Evolutionary conservation across 2,888 invertebrate genomes (phyloP), one percentile per base, ranked within the genome.

Genomic region (Eudemis profundana): DNA sequence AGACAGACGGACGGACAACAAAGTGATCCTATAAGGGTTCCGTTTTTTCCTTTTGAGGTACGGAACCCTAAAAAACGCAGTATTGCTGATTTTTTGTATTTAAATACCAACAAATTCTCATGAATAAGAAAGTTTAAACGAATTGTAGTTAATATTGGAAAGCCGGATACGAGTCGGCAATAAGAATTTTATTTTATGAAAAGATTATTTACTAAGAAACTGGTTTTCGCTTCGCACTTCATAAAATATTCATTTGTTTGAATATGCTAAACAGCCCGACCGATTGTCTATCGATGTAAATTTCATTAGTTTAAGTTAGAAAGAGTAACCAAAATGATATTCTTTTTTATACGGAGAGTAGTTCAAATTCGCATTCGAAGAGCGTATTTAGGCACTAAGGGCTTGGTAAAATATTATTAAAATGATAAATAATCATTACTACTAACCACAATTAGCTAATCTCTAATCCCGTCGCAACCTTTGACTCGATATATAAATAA

Each of bases 171-270:
- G 33, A 36, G 21, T 17, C 2, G 12, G 2, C 19, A n/a, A 8
- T n/a, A 21, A 38, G 14, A 51, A 36, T 36, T 23, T 36, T 46
- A 47, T 59, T 15, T 36, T 10, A 44, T 44, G 42, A 36, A 36
- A 12, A 15, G 21, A 19, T n/a, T 4, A 15, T 19, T 42, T 4
- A 12, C 15, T 38, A 14, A 21, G 38, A 46, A 21, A 14, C 3
- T 33, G 44, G 14, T 33, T 57, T 57, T 33, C 33, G 19, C 8
- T 29, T 46, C 33, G 46, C 17, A 36, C 19, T 57, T 46, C 44
- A 57, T 57, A 33, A 44, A 44, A 57, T 57, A 46, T 57, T 44
- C 33, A 57, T 46, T 33, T 8, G 44, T 57, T 44, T 57, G 33
- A 57, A 33, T 57, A 57, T 57, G 57, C 33, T 57, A 33, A 56